Evolutionary conservation across 2,888 invertebrate genomes (phyloP).

Genomic region (Tachina lurida): DNA sequence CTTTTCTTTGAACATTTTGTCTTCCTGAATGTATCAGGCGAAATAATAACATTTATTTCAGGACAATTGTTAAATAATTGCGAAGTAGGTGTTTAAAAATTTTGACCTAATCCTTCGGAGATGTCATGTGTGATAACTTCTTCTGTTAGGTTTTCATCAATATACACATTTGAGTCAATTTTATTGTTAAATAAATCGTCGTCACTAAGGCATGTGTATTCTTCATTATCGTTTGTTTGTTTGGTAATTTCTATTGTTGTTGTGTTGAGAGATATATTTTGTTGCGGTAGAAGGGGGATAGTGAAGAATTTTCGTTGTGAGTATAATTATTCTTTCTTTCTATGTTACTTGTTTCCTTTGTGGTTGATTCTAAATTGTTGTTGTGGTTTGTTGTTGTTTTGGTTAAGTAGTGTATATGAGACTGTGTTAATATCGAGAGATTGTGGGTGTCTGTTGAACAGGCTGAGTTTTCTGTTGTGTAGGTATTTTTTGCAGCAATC

Average conservation of each 20-base stretch:
- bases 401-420: too few species aligned
- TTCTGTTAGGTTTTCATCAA: slow-evolving; percentile 27
- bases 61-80: slow-evolving; percentile 29
- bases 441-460: too few species aligned
- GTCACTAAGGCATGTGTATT: neutral
- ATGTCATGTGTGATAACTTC: slow-evolving; percentile 1
- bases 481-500: too few species aligned
- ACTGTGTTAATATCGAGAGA: too few species aligned
- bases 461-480: too few species aligned
- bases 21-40: slow-evolving; percentile 21
- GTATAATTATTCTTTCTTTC: neutral
- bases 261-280: neutral
- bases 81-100: slow-evolving; percentile 18
- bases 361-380: neutral
- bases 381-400: neutral
- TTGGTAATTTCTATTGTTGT: neutral
- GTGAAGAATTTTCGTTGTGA: neutral
- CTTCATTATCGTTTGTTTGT: neutral
- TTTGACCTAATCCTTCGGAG: neutral
- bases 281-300: neutral
- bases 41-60: slow-evolving; percentile 33
- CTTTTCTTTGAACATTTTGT: neutral
- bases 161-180: neutral
- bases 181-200: neutral
- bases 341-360: neutral